Percentiles rank a stretch among this genome's conserved stretches.
Evolutionary conservation across 1,140 invertebrate genomes (phyloP).

Genomic region (Sesamia nonagrioides): DNA sequence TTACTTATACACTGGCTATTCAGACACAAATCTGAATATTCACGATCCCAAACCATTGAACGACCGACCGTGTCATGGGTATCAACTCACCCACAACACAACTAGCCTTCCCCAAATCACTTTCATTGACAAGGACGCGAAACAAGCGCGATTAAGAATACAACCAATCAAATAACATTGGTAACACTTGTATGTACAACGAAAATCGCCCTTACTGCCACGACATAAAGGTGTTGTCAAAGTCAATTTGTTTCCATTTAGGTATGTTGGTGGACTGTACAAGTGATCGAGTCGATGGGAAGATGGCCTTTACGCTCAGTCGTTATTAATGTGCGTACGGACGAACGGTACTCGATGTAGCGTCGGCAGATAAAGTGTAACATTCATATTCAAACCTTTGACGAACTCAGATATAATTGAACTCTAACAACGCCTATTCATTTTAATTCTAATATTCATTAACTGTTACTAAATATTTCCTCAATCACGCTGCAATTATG

Average conservation of each 20-base stretch:
- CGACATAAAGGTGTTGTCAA: neutral
- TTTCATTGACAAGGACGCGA: neutral
- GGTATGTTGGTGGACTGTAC: neutral
- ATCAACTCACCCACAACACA: neutral
- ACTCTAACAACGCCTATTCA: too few species aligned
- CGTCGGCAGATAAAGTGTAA: slow-evolving; percentile 28
- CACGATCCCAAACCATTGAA: neutral
- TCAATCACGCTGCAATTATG: neutral
- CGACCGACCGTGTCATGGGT: neutral
- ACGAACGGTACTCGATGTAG: neutral
- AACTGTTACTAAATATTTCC: slow-evolving; percentile 31
- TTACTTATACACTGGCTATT: neutral
- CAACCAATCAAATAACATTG: neutral
- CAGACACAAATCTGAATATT: neutral
- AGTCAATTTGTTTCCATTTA: neutral
- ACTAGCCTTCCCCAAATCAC: neutral
- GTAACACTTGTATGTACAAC: neutral
- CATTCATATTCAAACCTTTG: neutral
- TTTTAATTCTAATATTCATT: neutral
- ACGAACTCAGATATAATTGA: neutral
- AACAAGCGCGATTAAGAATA: neutral
- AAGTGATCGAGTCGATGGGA: slow-evolving; percentile 25
- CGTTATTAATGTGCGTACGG: slow-evolving; percentile 15
- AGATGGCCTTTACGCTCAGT: slow-evolving; percentile 43
- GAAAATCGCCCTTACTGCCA: neutral